Percentiles rank a stretch among this genome's conserved stretches.
phyloP scores from a whole-genome alignment of 1,140 invertebrate species.

The Drosophila melanogaster region Release_6_plus_ISO1_MT NC_004354.4:8359501-8360000 shows the following conservation, averaged over 20 bases:
- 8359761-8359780: not conserved
- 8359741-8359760: slow-evolving; percentile 40
- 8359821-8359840: slow-evolving; percentile 52
- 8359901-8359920: slow-evolving; percentile 1
- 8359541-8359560: slow-evolving; percentile 32
- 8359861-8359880: not conserved
- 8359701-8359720: slow-evolving; percentile 35
- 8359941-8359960: not conserved
- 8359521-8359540: slow-evolving; percentile 37
- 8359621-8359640: slow-evolving; percentile 12
- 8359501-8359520: not conserved
- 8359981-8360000: not conserved
- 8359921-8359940: slow-evolving; percentile 2
- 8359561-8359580: slow-evolving; percentile 31
- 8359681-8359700: no score
- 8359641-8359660: slow-evolving; percentile 45
- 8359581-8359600: slow-evolving; percentile 20
- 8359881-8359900: not conserved
- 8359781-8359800: not conserved
- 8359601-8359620: not conserved
- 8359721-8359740: slow-evolving; percentile 51
- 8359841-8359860: slow-evolving; percentile 10
- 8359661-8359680: not conserved
- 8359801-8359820: slow-evolving; percentile 50
- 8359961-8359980: no score